Base-by-base conservation (phyloP, 1,140 invertebrate species). In the Thereuonema tuberculata region DNA sequence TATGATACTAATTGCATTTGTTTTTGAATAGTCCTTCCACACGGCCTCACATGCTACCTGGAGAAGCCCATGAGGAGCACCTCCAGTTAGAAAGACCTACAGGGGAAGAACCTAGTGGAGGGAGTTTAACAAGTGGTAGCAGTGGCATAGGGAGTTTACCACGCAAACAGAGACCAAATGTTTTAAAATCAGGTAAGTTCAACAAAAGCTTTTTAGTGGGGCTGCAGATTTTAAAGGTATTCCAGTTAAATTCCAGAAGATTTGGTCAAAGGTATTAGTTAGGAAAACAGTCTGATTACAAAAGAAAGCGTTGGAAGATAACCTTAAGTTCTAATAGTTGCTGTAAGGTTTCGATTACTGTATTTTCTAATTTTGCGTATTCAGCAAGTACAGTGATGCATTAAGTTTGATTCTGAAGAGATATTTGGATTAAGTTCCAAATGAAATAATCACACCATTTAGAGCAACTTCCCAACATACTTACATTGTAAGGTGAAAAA, bases 121-220 rank as follows among this genome's bases (percentile, higher is more conserved):
- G 68, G 26, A 72, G 71, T 59, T 82, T 86, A 66, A 83, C 84
- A 37, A 85, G 82, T 63, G 81, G 80, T 60, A 87, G 84, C 71
- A 87, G 85, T 60, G 85, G 86, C 68, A 89, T 89, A 74, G 85
- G 86, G 56, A 87, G 84, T 71, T 78, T 90, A 70, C 83, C 86
- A 58, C 85, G 88, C 68, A 85, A 85, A 48, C 54, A 61, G 52
- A 46, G 62, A 48, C 52, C 63, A 49, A 61, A 58, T 60, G 43
- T 63, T 20, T 58, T 66, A 27, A 62, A 21, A 14, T 64, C 61
- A 59, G 65, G 63, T 64, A 56, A 50, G 24, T 50, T 5, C n/a
- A n/a, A n/a, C n/a, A n/a, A n/a, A n/a, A 43, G 37, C n/a, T 43
- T 12, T 12, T 43, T 43, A 43, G n/a, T 43, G 12, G n/a, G n/a